phyloP scores from a whole-genome alignment of 2,113 vertebrate genomes.

The Marmota flaviventris region DNA sequence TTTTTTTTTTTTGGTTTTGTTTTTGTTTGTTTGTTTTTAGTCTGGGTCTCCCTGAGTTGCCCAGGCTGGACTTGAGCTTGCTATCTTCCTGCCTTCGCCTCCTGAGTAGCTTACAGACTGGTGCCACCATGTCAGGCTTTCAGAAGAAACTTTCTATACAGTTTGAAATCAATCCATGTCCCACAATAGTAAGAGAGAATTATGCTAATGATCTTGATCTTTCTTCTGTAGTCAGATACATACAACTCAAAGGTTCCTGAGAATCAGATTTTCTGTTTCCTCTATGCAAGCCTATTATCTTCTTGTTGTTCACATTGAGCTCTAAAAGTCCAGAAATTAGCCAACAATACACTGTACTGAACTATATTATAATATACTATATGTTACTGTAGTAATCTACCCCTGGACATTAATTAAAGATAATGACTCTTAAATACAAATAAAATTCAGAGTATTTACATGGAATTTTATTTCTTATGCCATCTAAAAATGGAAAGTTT shows the following conservation, averaged over 20 bases:
- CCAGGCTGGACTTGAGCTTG: not conserved
- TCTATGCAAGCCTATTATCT: not conserved
- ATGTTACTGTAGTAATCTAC: not conserved
- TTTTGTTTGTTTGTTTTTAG: not conserved
- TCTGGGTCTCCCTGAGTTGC: not conserved
- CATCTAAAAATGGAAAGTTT: not conserved
- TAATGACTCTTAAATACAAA: constrained; percentile 30
- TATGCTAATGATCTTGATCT: not conserved
- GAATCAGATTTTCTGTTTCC: not conserved
- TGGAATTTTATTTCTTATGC: constrained; percentile 23
- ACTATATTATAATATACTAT: not conserved
- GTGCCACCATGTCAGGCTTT: not conserved
- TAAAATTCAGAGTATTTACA: not conserved
- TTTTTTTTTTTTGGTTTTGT: no score
- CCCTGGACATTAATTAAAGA: constrained; percentile 47
- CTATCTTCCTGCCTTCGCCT: not conserved
- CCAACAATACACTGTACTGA: not conserved
- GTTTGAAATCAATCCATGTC: not conserved
- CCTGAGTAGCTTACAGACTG: not conserved
- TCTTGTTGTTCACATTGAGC: not conserved
- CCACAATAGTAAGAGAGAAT: not conserved
- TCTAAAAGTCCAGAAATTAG: constrained; percentile 8
- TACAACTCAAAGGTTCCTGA: not conserved
- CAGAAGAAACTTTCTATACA: constrained; percentile 1
- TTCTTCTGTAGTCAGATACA: not conserved